Conservation (phyloP, 2,888 invertebrate species). For the Macrophya annulata region DNA sequence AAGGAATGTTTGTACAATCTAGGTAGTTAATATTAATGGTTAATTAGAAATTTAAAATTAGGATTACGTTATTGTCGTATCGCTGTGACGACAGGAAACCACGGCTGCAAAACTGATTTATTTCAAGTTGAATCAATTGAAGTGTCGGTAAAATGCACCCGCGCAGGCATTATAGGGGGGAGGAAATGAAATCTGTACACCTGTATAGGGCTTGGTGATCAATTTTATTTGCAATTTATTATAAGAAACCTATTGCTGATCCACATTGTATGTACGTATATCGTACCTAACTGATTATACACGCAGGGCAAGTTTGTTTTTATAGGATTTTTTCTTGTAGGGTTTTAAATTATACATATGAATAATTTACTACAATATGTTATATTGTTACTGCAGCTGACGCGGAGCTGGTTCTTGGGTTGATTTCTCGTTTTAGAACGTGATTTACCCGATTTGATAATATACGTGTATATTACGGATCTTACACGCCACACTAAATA, state of each 20-base stretch:
- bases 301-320: not conserved
- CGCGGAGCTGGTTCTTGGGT: not conserved
- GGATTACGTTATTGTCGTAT: slow-evolving; percentile 24
- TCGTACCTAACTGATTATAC: not conserved
- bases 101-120: not conserved
- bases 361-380: not conserved
- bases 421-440: not conserved
- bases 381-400: slow-evolving; percentile 18
- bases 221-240: not conserved
- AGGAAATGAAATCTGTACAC: not conserved
- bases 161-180: not conserved
- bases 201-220: not conserved
- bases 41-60: slow-evolving; percentile 1
- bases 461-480: not conserved
- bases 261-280: slow-evolving; percentile 10
- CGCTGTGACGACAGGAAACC: not conserved
- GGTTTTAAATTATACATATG: slow-evolving; percentile 27
- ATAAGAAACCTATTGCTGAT: slow-evolving; percentile 2
- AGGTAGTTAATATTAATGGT: slow-evolving; percentile 11
- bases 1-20: slow-evolving; percentile 29
- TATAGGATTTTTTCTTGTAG: not conserved
- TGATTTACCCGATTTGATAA: not conserved
- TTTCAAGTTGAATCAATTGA: not conserved
- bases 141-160: not conserved
- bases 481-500: not conserved